These are phyloP conservation scores for Telenomus remus DNA, from an alignment of 1,140 invertebrate genomes.

Conservation along the genomic window DNA sequence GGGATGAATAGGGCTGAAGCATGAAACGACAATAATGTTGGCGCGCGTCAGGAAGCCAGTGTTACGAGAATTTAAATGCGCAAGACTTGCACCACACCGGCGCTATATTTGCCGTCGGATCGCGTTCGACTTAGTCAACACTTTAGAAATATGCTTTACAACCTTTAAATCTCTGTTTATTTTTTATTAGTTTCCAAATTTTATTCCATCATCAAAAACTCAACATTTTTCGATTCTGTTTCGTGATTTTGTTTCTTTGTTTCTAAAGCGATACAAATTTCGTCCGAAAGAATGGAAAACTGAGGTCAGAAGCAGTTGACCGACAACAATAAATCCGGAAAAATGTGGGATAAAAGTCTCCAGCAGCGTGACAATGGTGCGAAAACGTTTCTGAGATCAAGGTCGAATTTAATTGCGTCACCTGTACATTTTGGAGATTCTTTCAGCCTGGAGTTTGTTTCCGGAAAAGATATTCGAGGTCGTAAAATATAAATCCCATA, in stretches of 20 bases:
- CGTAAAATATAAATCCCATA: constrained; percentile 65
- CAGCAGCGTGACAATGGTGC: constrained; percentile 52
- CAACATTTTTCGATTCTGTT: no score
- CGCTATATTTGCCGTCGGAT: constrained; percentile 68
- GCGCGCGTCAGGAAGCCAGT: constrained; percentile 60
- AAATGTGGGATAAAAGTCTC: constrained; percentile 51
- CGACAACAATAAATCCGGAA: constrained; percentile 43
- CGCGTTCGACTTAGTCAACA: constrained; percentile 33
- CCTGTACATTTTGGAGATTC: constrained; percentile 62
- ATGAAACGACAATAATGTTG: constrained; percentile 62
- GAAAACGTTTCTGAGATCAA: constrained; percentile 69
- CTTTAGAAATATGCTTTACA: constrained; percentile 6
- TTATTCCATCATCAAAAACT: no score
- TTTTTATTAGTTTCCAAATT: background rate
- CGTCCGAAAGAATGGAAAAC: constrained; percentile 10
- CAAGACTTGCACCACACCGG: constrained; percentile 45
- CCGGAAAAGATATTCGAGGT: constrained; percentile 61
- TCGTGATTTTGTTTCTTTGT: no score
- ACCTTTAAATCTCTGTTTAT: background rate
- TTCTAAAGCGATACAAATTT: no score
- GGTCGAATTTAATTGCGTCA: constrained; percentile 70
- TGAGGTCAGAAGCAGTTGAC: constrained; percentile 53
- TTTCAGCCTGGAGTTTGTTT: constrained; percentile 59
- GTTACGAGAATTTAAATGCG: constrained; percentile 61
- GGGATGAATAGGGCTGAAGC: constrained; percentile 62